Percentiles rank a stretch among this genome's conserved stretches.
phyloP scores from a whole-genome alignment of 2,113 vertebrate species.

The Suncus etruscus region DNA sequence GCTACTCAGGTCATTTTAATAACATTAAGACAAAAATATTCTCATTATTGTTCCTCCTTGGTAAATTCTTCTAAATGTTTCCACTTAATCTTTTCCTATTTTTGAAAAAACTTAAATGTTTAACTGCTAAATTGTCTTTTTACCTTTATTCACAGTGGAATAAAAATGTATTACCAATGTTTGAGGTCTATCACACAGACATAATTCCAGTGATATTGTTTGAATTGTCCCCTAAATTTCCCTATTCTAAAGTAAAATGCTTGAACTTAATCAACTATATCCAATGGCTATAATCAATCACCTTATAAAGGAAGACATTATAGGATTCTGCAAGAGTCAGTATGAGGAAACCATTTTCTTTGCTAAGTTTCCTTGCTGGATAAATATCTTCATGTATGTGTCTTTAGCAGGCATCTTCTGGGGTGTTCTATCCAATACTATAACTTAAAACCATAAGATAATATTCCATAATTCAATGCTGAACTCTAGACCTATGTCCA shows the following conservation, averaged over 20 bases:
- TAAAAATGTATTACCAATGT: background rate
- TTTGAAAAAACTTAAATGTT: slow-evolving; percentile 27
- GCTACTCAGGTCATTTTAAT: background rate
- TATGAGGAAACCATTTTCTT: background rate
- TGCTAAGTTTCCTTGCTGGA: background rate
- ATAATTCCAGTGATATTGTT: background rate
- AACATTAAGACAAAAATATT: background rate
- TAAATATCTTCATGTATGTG: background rate
- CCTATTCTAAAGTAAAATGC: background rate
- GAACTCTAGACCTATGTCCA: slow-evolving; percentile 25
- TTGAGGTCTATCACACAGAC: background rate
- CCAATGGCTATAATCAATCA: no score
- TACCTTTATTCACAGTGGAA: slow-evolving; percentile 8
- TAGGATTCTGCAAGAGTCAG: background rate
- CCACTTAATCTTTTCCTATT: background rate
- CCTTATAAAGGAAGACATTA: background rate
- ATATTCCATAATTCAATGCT: background rate
- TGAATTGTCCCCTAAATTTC: background rate
- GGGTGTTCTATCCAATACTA: background rate
- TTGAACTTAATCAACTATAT: no score
- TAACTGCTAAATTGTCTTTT: slow-evolving; percentile 2
- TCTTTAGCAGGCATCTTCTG: background rate
- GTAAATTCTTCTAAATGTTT: background rate
- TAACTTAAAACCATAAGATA: background rate
- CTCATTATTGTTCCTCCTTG: background rate